Base-by-base conservation (phyloP, 2,888 invertebrate species). In the Tenthredo amoena region DNA sequence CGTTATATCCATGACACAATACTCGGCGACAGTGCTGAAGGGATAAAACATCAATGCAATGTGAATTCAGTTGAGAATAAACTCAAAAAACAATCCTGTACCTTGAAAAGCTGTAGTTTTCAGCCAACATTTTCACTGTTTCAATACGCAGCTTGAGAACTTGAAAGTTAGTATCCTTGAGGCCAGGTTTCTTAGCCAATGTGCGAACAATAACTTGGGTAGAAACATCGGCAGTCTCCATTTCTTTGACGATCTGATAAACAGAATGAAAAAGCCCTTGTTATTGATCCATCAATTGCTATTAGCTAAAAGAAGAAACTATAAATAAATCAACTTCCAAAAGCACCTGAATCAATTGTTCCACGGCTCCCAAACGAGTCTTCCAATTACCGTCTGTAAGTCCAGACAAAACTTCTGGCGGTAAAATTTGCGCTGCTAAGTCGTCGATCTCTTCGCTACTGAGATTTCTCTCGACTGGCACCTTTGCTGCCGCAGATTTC, bases 81-180 rank as follows among this genome's bases (percentile, higher is more conserved):
- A 18, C 18, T 68, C 31, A 15, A 12, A 12, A 12, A 4, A 82
- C 7, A 58, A 82, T 65, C 3, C 58, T 62, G 43, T 93, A 96
- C 94, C 95, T 95, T 0, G 97, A 96, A 87, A 97, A 95, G 0
- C 96, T 95, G 89, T 96, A 96, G 90, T 96, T 97, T 92, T 97
- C 97, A 0, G 97, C 97, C 37, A 98, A 94, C 88, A 96, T 95
- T 88, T 97, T 97, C 85, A 98, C 95, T 15, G 96, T 95, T 88
- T 98, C 98, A 21, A 99, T 93, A 88, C 97, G 96, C 0, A 96
- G 95, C 92, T 98, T 98, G 81, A 98, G 93, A 18, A 98, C 98
- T 95, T 98, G 98, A 87, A 98, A 98, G 92, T 99, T 98, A 86
- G 97, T 98, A 91, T 99, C 99, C 92, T 98, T 95, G 40, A 95